These are phyloP conservation scores for Priocnemis perturbator DNA, from an alignment of 2,888 invertebrate genomes.

Conservation along the genomic window DNA sequence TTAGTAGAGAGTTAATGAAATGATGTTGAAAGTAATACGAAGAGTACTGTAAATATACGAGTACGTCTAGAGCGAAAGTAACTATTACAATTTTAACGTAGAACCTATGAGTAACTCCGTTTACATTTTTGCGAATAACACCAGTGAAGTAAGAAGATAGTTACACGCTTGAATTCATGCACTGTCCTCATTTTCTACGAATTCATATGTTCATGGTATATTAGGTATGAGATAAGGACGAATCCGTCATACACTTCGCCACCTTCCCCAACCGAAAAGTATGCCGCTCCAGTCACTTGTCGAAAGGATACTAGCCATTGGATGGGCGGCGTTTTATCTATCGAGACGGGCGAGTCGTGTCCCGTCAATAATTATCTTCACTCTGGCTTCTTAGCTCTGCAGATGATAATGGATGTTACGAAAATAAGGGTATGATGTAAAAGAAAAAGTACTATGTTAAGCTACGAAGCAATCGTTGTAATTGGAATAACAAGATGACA, in stretches of 20 bases:
- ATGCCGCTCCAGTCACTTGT: slow-evolving; percentile 83
- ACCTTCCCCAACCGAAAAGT: slow-evolving; percentile 81
- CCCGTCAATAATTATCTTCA: slow-evolving; percentile 86
- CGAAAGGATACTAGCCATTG: slow-evolving; percentile 80
- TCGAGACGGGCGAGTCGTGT: slow-evolving; percentile 83
- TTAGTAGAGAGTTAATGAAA: no score
- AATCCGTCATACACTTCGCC: slow-evolving; percentile 82
- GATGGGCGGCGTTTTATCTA: slow-evolving; percentile 81
- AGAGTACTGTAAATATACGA: no score
- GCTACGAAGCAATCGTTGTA: not conserved
- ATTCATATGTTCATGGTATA: no score
- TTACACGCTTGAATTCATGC: no score
- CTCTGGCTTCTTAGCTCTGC: slow-evolving; percentile 85
- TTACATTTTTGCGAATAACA: no score
- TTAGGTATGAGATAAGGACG: slow-evolving; percentile 85
- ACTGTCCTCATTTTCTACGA: no score
- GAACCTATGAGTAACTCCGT: no score
- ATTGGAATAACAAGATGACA: no score
- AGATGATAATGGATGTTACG: slow-evolving; percentile 83
- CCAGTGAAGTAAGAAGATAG: no score
- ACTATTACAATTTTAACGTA: no score
- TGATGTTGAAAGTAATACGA: no score
- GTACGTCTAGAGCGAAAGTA: no score
- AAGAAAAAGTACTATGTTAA: not conserved
- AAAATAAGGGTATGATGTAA: slow-evolving; percentile 81